Evolutionary conservation across 2,888 invertebrate species (phyloP).

Genomic region (Trichopoda pennipes): DNA sequence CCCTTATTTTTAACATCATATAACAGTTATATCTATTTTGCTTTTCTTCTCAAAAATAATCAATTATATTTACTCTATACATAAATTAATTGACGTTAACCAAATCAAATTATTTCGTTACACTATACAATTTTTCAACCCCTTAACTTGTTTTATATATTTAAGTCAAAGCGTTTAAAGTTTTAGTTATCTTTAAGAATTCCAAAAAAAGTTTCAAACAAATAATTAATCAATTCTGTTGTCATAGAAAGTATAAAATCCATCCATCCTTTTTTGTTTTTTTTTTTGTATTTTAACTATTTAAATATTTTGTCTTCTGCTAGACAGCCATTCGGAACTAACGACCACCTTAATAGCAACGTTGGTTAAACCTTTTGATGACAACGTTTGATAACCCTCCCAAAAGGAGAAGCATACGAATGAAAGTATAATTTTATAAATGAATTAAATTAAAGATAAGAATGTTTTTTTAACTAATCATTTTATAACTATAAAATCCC

Average conservation of each 20-base stretch:
- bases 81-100: conserved; percentile 27
- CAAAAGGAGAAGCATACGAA: background rate
- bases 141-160: conserved; percentile 14
- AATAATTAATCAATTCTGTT: conserved; percentile 54
- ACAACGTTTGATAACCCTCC: conserved; percentile 49
- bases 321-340: background rate
- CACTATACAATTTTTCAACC: background rate
- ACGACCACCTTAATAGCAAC: conserved; percentile 25
- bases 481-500: conserved; percentile 34
- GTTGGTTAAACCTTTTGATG: conserved; percentile 50
- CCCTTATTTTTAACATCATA: no score
- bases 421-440: conserved; percentile 27
- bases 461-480: conserved; percentile 28
- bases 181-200: conserved; percentile 33
- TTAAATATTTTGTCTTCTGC: background rate
- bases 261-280: background rate
- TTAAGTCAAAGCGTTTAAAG: conserved; percentile 27
- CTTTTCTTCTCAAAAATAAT: no score
- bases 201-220: background rate
- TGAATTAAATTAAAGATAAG: conserved; percentile 50
- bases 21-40: no score
- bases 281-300: background rate
- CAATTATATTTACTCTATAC: no score
- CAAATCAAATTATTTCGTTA: conserved; percentile 5
- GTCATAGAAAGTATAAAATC: conserved; percentile 14